These are phyloP conservation scores for Tamandua tetradactyla DNA, from an alignment of 2,797 vertebrate species.

Conservation along the genomic window DNA sequence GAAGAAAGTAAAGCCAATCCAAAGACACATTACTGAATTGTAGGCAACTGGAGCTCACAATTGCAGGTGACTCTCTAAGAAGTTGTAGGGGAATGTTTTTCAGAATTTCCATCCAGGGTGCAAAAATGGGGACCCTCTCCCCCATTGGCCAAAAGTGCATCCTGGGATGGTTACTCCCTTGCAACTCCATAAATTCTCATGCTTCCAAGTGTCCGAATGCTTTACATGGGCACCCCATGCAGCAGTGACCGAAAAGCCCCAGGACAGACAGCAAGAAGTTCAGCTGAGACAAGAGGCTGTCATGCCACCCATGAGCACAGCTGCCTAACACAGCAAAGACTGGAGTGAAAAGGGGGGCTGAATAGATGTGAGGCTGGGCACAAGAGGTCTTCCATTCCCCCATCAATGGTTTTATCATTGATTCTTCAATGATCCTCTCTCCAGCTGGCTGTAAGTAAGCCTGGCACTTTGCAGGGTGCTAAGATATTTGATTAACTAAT, in stretches of 20 bases:
- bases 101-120: neutral
- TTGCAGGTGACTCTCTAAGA: neutral
- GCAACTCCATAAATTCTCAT: neutral
- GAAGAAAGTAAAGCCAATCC: neutral
- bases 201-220: neutral
- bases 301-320: neutral
- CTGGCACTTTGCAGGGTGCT: neutral
- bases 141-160: neutral
- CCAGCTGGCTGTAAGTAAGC: neutral
- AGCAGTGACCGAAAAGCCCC: neutral
- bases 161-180: neutral
- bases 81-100: neutral
- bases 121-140: neutral
- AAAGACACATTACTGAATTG: neutral
- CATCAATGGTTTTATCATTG: neutral
- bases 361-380: neutral
- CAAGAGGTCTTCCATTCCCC: no score
- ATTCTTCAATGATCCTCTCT: neutral
- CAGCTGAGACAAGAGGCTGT: neutral
- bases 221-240: neutral
- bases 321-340: neutral
- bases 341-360: neutral
- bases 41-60: no score
- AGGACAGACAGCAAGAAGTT: neutral
- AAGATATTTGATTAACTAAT: neutral